Percentiles rank a stretch among this genome's conserved stretches.
phyloP scores from a whole-genome alignment of 2,113 vertebrate species.

The Tretioscincus oriximinensis region DNA sequence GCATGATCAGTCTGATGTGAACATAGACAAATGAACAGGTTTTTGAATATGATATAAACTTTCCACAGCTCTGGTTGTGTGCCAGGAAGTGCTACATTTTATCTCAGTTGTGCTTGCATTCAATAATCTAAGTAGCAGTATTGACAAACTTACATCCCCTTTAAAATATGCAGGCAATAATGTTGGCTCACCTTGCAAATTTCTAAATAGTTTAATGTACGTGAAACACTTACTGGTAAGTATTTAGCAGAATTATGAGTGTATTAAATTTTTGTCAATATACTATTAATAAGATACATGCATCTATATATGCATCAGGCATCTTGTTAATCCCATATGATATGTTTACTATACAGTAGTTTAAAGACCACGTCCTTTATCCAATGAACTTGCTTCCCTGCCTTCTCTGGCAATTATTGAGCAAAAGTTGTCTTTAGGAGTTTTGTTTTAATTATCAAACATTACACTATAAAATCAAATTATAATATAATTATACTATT shows the following conservation, averaged over 20 bases:
- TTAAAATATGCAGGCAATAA: not conserved
- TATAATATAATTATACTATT: slow-evolving; percentile 6
- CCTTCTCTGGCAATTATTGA: not conserved
- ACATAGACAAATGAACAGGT: no score
- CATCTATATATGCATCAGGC: not conserved
- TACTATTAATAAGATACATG: not conserved
- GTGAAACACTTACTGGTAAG: not conserved
- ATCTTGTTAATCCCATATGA: not conserved
- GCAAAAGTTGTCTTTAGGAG: not conserved
- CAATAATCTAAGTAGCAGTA: not conserved
- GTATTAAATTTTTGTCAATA: not conserved
- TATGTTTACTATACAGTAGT: not conserved
- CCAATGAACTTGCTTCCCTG: not conserved
- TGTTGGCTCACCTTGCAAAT: not conserved
- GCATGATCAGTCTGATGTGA: no score
- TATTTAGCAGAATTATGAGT: not conserved
- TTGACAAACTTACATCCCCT: not conserved
- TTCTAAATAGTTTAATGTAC: not conserved
- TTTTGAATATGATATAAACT: no score
- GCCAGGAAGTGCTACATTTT: not conserved
- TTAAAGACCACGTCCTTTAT: not conserved
- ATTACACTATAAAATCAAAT: not conserved
- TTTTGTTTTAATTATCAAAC: not conserved
- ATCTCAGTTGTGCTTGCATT: not conserved
- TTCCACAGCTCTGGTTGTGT: no score